Conservation (phyloP, 1,140 invertebrate species). For the Drosophila sturtevanti region DNA sequence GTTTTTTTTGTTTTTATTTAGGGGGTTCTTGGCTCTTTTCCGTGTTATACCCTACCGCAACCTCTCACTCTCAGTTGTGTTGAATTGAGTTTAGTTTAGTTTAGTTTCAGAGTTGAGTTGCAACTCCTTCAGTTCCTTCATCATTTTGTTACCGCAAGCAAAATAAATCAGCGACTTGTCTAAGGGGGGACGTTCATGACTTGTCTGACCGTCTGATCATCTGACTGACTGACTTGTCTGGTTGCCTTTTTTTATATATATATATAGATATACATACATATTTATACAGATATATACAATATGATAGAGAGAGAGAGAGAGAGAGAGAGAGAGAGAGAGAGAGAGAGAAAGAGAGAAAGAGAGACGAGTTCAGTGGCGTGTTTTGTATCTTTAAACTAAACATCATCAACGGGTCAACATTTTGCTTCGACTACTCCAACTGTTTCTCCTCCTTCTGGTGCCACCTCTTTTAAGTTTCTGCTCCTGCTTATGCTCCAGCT, state of each 20-base stretch:
- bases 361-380: slow-evolving; percentile 46
- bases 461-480: too few species aligned
- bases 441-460: background rate
- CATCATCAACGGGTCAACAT: slow-evolving; percentile 66
- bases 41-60: too few species aligned
- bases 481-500: too few species aligned
- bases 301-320: too few species aligned
- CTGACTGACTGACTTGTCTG: slow-evolving; percentile 1
- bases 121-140: slow-evolving; percentile 54
- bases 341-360: background rate
- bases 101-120: slow-evolving; percentile 7
- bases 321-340: background rate
- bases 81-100: background rate
- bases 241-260: slow-evolving; percentile 23
- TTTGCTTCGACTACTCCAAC: slow-evolving; percentile 26
- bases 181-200: slow-evolving; percentile 26
- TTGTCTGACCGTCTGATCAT: slow-evolving; percentile 35
- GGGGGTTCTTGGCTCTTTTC: too few species aligned
- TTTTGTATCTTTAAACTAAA: slow-evolving; percentile 54
- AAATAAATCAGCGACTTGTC: slow-evolving; percentile 79
- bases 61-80: background rate
- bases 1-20: too few species aligned
- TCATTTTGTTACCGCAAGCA: slow-evolving; percentile 70
- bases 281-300: too few species aligned
- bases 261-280: background rate